Evolutionary conservation across 92 coral and sea anemone species (phyloP).

Genomic region (Porites lobata): DNA sequence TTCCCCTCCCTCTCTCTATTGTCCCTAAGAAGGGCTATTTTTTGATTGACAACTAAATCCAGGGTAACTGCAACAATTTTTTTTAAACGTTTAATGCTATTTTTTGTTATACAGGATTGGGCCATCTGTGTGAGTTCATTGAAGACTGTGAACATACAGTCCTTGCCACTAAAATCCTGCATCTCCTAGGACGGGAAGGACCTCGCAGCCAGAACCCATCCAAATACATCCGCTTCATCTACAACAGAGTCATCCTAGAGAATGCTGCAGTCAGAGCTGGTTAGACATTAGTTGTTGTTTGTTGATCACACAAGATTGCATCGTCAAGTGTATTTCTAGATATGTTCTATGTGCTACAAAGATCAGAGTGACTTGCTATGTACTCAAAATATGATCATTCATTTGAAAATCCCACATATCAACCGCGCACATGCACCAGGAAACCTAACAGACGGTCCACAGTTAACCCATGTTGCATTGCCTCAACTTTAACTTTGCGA

Average conservation of each 20-base stretch:
- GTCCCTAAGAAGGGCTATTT: background rate
- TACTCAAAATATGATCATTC: too few species aligned
- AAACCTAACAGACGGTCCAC: too few species aligned
- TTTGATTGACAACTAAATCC: background rate
- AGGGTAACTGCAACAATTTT: background rate
- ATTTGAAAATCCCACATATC: too few species aligned
- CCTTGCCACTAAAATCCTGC: constrained; percentile 96
- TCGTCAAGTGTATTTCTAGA: too few species aligned
- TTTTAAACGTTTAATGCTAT: background rate
- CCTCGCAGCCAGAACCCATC: constrained; percentile 97
- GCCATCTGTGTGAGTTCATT: constrained; percentile 98
- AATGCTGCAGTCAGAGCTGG: constrained; percentile 99
- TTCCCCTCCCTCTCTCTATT: too few species aligned
- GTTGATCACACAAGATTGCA: background rate
- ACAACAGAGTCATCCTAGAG: constrained; percentile 97
- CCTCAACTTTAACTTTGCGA: too few species aligned
- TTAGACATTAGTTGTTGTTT: constrained; percentile 2
- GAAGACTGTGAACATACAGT: constrained; percentile 99
- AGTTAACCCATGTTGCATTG: too few species aligned
- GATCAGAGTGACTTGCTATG: too few species aligned
- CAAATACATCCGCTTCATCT: constrained; percentile 94
- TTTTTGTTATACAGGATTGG: constrained; percentile 74
- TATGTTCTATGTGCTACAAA: too few species aligned
- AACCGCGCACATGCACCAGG: too few species aligned
- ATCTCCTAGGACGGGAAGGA: constrained; percentile 97